Percentiles rank a stretch among this genome's conserved stretches.
phyloP scores from a whole-genome alignment of 2,113 vertebrate species.

The Ardeotis arabs region DNA sequence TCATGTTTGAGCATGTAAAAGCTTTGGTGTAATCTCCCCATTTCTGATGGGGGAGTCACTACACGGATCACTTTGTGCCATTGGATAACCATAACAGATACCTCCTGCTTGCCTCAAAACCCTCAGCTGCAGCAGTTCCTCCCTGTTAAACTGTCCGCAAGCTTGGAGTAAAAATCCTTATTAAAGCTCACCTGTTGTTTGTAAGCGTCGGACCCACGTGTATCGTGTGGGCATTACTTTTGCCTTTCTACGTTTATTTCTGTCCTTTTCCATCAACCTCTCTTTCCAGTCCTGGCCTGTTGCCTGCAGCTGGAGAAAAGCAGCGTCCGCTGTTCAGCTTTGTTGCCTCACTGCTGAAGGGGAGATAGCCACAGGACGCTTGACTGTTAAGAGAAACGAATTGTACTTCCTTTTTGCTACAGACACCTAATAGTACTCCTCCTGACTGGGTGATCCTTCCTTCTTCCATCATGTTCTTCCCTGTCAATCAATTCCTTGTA shows the following conservation, averaged over 20 bases:
- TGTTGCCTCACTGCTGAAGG: not conserved
- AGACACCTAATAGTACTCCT: not conserved
- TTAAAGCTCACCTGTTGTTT: not conserved
- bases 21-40: not conserved
- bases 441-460: not conserved
- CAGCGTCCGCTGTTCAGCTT: not conserved
- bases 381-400: not conserved
- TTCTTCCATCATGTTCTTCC: not conserved
- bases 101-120: not conserved
- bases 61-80: not conserved
- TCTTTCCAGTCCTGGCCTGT: not conserved
- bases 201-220: rapidly evolving
- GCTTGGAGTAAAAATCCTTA: not conserved
- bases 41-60: not conserved
- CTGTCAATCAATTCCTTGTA: not conserved
- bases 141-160: not conserved
- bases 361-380: not conserved
- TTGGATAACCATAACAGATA: not conserved
- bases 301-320: not conserved
- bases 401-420: not conserved
- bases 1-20: not conserved
- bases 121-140: not conserved
- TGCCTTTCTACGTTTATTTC: not conserved
- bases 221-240: too few species aligned
- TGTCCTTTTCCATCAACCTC: not conserved